Conservation (phyloP, 2,113 vertebrate genomes). For the Ceyx margarethae region DNA sequence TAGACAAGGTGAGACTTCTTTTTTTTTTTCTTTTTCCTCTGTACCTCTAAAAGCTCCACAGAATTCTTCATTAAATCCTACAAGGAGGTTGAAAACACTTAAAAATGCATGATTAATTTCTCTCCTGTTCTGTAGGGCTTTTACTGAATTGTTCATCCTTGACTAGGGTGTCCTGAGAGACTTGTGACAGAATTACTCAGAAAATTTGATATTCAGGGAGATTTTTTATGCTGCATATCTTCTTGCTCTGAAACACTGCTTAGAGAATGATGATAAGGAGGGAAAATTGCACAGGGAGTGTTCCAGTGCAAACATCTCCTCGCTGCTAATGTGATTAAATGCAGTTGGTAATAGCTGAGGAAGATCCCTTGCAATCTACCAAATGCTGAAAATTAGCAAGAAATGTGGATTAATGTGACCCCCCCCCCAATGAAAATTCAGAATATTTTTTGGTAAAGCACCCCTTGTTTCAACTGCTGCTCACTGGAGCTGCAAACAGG, state of each 20-base stretch:
- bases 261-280: constrained; percentile 12
- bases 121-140: constrained; percentile 43
- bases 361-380: neutral
- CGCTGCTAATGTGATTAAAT: constrained; percentile 27
- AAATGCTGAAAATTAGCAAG: neutral
- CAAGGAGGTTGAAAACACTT: constrained; percentile 35
- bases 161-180: constrained; percentile 48
- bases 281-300: neutral
- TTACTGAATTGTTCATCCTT: constrained; percentile 52
- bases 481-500: neutral
- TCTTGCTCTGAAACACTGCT: constrained; percentile 4
- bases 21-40: neutral
- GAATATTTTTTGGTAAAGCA: neutral
- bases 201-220: constrained; percentile 37
- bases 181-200: constrained; percentile 44
- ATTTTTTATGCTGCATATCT: constrained; percentile 34
- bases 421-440: neutral
- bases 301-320: neutral
- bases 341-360: neutral
- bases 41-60: constrained; percentile 5
- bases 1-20: neutral
- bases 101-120: constrained; percentile 61
- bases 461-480: neutral
- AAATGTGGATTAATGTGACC: neutral
- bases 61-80: constrained; percentile 51